A percentile compares a stretch with the other conserved stretches of the same genome.
Evolutionary conservation across 1,140 invertebrate species (phyloP).

Genomic region (Drosophila insularis): DNA sequence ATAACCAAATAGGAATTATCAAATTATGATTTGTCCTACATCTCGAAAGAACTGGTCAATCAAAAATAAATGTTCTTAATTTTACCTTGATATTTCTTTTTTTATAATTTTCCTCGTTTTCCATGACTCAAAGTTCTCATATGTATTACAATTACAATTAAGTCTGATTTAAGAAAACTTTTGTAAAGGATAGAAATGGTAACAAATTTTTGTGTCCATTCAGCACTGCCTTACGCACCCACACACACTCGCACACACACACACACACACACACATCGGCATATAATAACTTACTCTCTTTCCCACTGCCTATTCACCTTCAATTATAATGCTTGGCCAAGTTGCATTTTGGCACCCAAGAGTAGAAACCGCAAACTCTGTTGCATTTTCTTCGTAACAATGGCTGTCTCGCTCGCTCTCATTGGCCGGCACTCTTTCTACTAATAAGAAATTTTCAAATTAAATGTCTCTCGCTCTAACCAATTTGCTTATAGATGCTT

Average conservation of each 20-base stretch:
- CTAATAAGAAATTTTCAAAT: constrained; percentile 75
- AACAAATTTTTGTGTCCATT: constrained; percentile 39
- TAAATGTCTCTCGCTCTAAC: constrained; percentile 60
- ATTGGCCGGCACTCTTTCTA: constrained; percentile 38
- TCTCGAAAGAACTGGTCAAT: neutral
- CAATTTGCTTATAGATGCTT: constrained; percentile 36
- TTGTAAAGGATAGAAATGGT: constrained; percentile 29
- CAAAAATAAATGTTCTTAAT: no score
- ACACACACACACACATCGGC: neutral
- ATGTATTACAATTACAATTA: constrained; percentile 37
- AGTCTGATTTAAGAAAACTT: constrained; percentile 16
- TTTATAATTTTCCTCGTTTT: no score
- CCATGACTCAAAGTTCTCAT: neutral
- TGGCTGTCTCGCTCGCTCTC: constrained; percentile 48
- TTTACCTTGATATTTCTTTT: no score
- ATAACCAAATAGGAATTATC: no score
- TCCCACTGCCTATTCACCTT: constrained; percentile 15
- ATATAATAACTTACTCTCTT: constrained; percentile 1
- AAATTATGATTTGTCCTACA: no score
- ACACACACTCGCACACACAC: neutral
- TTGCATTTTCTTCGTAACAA: constrained; percentile 71
- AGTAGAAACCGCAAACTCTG: constrained; percentile 49
- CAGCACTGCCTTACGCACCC: constrained; percentile 22
- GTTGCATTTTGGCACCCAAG: constrained; percentile 28
- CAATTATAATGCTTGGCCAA: constrained; percentile 36